A percentile compares a stretch with the other conserved stretches of the same genome.
Evolutionary conservation across 2,888 invertebrate species (phyloP).

Genomic region (Phortica magna): DNA sequence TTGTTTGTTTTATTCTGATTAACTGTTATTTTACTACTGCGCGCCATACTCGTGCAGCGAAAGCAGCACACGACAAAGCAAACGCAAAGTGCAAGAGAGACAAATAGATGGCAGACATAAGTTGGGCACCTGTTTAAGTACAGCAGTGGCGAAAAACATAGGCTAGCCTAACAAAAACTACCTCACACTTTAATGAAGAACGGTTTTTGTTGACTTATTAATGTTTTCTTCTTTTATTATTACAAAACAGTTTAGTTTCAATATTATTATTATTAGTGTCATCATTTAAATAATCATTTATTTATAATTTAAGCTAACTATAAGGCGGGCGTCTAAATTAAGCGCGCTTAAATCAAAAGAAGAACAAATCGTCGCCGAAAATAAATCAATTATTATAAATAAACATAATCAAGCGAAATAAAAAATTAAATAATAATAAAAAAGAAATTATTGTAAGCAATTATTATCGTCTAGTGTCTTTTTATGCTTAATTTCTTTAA

Average conservation of each 20-base stretch:
- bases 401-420: not conserved
- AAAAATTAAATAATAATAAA: not conserved
- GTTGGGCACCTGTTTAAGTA: too few relatives aligned
- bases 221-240: constrained; percentile 12
- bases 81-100: too few relatives aligned
- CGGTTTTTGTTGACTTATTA: not conserved
- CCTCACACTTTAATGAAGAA: too few relatives aligned
- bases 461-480: not conserved
- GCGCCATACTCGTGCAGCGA: too few relatives aligned
- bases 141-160: too few relatives aligned
- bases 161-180: too few relatives aligned
- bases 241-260: not conserved
- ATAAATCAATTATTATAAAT: not conserved
- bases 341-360: constrained; percentile 14
- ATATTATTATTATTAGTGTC: too few relatives aligned
- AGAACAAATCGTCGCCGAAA: not conserved
- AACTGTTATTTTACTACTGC: not conserved
- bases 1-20: not conserved
- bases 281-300: not conserved
- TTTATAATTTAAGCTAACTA: constrained; percentile 32
- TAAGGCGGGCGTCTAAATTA: constrained; percentile 23
- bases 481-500: too few relatives aligned
- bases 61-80: too few relatives aligned
- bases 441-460: not conserved
- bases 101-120: too few relatives aligned